Conservation (phyloP, 2,113 vertebrate species). For the Petrocephalus microphthalmus region DNA sequence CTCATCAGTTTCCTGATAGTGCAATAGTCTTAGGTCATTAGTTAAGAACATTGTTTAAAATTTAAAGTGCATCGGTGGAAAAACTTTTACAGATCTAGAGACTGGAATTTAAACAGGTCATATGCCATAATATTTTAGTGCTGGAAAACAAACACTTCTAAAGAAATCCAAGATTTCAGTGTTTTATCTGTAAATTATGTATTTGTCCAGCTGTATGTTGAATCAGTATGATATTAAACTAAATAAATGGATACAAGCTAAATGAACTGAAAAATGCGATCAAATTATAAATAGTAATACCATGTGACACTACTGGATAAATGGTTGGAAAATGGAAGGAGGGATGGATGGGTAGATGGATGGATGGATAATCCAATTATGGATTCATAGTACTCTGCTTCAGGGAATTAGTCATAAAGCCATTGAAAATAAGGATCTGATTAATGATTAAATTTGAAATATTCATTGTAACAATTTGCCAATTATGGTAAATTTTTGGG, state of each 20-base stretch:
- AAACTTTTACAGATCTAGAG: not conserved
- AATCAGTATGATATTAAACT: not conserved
- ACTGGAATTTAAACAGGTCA: not conserved
- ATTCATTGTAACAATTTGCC: not conserved
- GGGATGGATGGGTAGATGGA: not conserved
- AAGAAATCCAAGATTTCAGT: not conserved
- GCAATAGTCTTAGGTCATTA: not conserved
- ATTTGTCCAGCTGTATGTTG: not conserved
- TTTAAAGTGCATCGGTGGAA: not conserved
- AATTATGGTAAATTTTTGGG: not conserved
- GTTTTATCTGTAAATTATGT: not conserved
- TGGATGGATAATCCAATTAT: not conserved
- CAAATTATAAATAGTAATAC: not conserved
- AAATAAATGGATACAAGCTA: no score
- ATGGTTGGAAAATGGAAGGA: not conserved
- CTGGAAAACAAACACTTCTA: not conserved
- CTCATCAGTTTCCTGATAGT: not conserved
- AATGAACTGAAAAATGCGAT: not conserved
- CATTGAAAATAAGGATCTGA: not conserved
- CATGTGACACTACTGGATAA: not conserved
- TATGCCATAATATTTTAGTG: not conserved
- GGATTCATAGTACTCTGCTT: not conserved
- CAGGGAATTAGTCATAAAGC: not conserved
- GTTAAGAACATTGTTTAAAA: not conserved
- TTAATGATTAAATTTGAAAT: not conserved